phyloP scores from a whole-genome alignment of 2,797 vertebrate species.

The Streptopelia turtur region DNA sequence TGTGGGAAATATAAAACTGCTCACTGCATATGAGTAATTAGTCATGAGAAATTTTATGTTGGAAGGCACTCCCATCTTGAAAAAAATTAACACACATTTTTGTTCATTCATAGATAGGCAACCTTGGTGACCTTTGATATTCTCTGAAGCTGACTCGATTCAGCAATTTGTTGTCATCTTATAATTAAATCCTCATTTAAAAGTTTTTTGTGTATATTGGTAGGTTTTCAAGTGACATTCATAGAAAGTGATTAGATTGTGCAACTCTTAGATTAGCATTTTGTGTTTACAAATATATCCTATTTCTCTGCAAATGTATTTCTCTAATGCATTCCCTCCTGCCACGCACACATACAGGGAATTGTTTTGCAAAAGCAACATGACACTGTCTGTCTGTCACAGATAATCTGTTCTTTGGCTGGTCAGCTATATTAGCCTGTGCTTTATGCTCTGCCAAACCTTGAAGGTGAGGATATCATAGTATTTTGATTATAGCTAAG shows the following conservation, averaged over 20 bases:
- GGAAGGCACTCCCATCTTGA: neutral
- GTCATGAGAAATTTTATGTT: neutral
- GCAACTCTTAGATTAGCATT: neutral
- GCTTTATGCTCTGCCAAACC: constrained; percentile 30
- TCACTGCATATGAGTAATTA: neutral
- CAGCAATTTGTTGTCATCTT: constrained; percentile 16
- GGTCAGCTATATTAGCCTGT: neutral
- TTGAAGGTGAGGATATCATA: constrained; percentile 40
- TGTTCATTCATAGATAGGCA: constrained; percentile 3
- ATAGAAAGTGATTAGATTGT: neutral
- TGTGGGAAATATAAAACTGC: neutral
- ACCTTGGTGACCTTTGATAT: neutral
- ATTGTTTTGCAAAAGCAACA: constrained; percentile 22
- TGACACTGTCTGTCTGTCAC: constrained; percentile 2
- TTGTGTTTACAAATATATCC: constrained; percentile 10
- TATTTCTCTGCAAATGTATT: constrained; percentile 8
- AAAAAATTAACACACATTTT: neutral
- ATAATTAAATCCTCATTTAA: constrained; percentile 15
- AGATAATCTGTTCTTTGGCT: constrained; percentile 43
- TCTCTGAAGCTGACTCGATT: constrained; percentile 21
- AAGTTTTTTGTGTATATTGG: neutral
- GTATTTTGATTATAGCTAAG: constrained; percentile 46
- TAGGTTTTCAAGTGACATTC: neutral
- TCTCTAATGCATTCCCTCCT: neutral
- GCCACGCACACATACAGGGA: neutral